Evolutionary conservation across 2,888 invertebrate species (phyloP), one percentile per base, ranked within the genome.

Genomic region (Strigamia transsilvanica): DNA sequence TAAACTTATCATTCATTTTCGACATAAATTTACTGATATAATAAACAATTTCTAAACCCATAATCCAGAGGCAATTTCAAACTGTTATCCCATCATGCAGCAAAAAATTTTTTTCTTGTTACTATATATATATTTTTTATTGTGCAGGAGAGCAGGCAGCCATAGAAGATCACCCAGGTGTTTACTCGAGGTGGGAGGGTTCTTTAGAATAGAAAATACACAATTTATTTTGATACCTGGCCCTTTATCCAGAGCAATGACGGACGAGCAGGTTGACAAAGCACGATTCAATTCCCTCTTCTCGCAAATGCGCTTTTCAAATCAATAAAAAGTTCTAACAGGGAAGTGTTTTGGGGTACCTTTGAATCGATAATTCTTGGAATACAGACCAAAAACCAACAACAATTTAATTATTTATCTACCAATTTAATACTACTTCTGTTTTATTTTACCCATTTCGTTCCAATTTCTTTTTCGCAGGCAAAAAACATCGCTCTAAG

Each of bases 341-440:
- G 73, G 73, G 73, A 73, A 73, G 73, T 73, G 73, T 73, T 73
- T 73, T 23, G 73, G 73, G 32, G 73, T 73, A 73, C 73, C 32
- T 73, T 73, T 32, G 73, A 73, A 73, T 73, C 73, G 73, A 73
- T 73, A 27, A 73, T 73, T 73, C 73, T 73, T 32, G 73, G 73
- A 73, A 73, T 73, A 32, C 73, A 73, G 73, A 73, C 73, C 73
- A 73, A 73, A 73, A 73, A 73, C 73, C 73, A 73, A 73, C 73
- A 73, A 73, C 73, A 23, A 73, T 73, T 73, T 73, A 73, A 73
- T 73, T 73, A 73, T 73, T 73, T 73, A 73, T 73, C 73, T 73
- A 32, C 32, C 73, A 73, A 73, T 73, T 73, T 73, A 73, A 73
- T 73, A 27, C 73, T 32, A 73, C 73, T 73, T 73, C 73, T 73